Evolutionary conservation across 2,888 invertebrate species (phyloP), one percentile per base, ranked within the genome.

Genomic region (Lithodes maja): DNA sequence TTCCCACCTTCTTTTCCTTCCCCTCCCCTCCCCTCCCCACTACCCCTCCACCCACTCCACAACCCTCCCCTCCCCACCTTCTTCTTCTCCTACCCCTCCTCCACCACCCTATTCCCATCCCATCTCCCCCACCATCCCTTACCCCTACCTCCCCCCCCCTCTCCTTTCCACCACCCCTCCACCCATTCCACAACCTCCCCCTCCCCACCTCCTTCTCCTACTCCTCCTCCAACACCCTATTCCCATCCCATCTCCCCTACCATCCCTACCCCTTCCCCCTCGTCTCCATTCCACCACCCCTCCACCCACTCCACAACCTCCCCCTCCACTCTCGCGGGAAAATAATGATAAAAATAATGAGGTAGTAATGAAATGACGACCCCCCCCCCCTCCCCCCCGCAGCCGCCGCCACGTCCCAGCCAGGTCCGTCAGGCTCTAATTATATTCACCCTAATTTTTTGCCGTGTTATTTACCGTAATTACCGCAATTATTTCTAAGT

Each of bases 401-500:
- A 0, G 3, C 71, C 7, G 7, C 71, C 12, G 71, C 71, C 71
- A 3, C 71, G n/a, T 71, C 15, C 33, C 33, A 33, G 33, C 33
- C 33, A 33, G 33, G 33, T 33, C 33, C 33, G 33, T n/a, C 71
- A 71, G 15, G n/a, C 71, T 71, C 15, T 71, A 71, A 71, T 71
- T 71, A 71, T 71, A 71, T 71, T 71, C 71, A 7, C 15, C 17
- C 71, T 71, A 71, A 71, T 71, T 71, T n/a, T 71, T 71, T 9
- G 15, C 71, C 71, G 71, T 71, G 71, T 71, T 71, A 71, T 9
- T 71, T 71, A 71, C 71, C 71, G 12, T 71, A 71, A 71, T 71
- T 71, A 71, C 71, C 17, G 3, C 71, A 71, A 71, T 71, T 71
- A 71, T 71, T 71, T 71, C 71, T 71, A 71, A 71, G 71, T 71